Base-by-base conservation (phyloP, 2,797 vertebrate genomes). In the Gastrophryne carolinensis region DNA sequence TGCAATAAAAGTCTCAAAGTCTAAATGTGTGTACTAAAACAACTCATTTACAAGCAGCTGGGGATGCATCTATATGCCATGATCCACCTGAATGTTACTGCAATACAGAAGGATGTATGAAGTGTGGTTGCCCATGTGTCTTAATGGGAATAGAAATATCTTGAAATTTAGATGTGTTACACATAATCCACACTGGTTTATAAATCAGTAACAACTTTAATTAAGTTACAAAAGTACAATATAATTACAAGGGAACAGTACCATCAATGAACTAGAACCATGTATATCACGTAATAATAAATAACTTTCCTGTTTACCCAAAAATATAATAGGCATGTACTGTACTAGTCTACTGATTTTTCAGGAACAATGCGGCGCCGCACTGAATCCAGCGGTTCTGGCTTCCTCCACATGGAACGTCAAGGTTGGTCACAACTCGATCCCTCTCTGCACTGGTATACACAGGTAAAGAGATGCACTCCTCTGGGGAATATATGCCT, bases 331-430 rank as follows among this genome's bases (percentile, higher is more conserved):
- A 6, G 7, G 8, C 24, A 1, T 11, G 9, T 34, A 58, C 1
- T 11, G 9, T 34, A 58, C 37, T 34, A 39, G 1, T 17, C 78
- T 89, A 98, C 70, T 94, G 93, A 68, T 93, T 94, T 85, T 94
- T 97, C 34, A 99, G 90, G 82, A 98, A 98, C 10, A 99, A 90
- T 32, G 96, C 97, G 0, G 96, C 93, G 10, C 97, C 96, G 1
- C 92, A 93, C 34, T 98, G 97, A 73, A 99, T 94, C 97, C 97
- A 99, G 67, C 91, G 94, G 85, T 91, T 92, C 32, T 91, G 89
- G 85, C 85, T 90, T 19, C 88, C 85, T 47, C 94, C 94, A 68
- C 94, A 97, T 13, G 97, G 97, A 54, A 99, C 87, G 19, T 92
- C 88, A 24, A 98, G 87, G 65, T 95, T 95, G 58, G 94, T 93